Conservation (phyloP, 2,113 vertebrate species). For the Amphiprion ocellaris region DNA sequence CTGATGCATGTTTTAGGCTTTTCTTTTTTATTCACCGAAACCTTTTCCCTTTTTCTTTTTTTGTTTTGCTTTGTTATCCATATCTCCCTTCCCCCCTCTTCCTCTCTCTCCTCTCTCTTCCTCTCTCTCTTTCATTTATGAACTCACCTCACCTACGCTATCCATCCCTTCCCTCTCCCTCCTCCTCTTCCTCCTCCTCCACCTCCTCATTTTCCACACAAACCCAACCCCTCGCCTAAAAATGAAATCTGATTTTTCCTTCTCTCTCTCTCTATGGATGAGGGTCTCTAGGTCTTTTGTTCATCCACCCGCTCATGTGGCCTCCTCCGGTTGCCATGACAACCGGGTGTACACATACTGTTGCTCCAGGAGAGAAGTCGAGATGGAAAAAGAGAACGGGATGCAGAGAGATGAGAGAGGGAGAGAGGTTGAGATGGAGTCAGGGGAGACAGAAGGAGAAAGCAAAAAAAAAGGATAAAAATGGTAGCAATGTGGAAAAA, state of each 20-base stretch:
- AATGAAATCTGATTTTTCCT: constrained; percentile 71
- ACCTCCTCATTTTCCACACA: constrained; percentile 51
- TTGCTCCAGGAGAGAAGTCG: constrained; percentile 65
- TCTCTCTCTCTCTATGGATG: constrained; percentile 47
- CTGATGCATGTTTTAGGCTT: constrained; percentile 33
- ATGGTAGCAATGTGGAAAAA: not conserved
- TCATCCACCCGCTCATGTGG: constrained; percentile 75
- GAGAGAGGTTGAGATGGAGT: constrained; percentile 27
- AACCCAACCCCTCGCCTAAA: constrained; percentile 65
- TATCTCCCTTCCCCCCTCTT: constrained; percentile 46
- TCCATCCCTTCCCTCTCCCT: constrained; percentile 43
- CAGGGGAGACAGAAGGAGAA: constrained; percentile 16
- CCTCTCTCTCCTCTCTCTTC: not conserved
- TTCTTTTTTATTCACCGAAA: constrained; percentile 23
- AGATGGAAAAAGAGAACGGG: constrained; percentile 50
- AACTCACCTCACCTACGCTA: constrained; percentile 68
- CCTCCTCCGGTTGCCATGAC: constrained; percentile 70
- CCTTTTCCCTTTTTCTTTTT: not conserved
- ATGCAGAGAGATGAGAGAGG: constrained; percentile 41
- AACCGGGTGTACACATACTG: constrained; percentile 77
- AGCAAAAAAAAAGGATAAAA: not conserved
- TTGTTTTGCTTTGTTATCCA: constrained; percentile 46
- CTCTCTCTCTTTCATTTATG: constrained; percentile 53
- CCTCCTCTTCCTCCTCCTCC: constrained; percentile 17
- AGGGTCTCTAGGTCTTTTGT: constrained; percentile 79